These are phyloP conservation scores for Papilio polytes DNA, from an alignment of 1,140 invertebrate genomes.

Conservation along the genomic window DNA sequence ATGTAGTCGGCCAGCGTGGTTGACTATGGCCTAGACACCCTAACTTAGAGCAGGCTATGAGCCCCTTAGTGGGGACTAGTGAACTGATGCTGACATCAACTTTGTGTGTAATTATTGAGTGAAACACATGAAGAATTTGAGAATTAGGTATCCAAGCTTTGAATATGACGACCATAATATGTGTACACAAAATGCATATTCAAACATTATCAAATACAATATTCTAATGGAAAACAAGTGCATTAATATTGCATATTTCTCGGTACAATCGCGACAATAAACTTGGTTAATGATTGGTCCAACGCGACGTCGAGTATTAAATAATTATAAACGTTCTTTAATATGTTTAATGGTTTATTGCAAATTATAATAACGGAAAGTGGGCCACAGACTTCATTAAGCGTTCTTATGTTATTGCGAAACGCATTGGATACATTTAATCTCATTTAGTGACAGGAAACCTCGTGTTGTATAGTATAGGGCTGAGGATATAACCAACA, in stretches of 20 bases:
- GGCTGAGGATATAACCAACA: constrained; percentile 48
- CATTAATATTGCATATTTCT: constrained; percentile 25
- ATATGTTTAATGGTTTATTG: constrained; percentile 40
- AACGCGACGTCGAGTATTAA: constrained; percentile 30
- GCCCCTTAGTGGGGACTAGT: too few relatives aligned
- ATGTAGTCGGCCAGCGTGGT: too few relatives aligned
- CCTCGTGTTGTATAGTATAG: constrained; percentile 61
- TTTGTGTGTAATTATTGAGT: not conserved
- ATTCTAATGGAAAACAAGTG: constrained; percentile 13
- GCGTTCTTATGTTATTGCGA: constrained; percentile 69
- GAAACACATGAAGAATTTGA: too few relatives aligned
- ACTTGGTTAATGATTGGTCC: constrained; percentile 25
- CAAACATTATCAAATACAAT: not conserved
- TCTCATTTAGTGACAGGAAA: constrained; percentile 80
- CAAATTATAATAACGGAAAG: constrained; percentile 57
- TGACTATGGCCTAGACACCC: too few relatives aligned
- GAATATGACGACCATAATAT: not conserved
- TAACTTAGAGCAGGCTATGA: too few relatives aligned
- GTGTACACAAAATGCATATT: not conserved
- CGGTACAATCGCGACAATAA: constrained; percentile 11
- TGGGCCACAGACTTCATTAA: constrained; percentile 62
- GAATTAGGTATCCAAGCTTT: not conserved
- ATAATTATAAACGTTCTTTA: constrained; percentile 36
- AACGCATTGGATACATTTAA: constrained; percentile 71
- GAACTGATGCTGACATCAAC: not conserved